phyloP scores from a whole-genome alignment of 2,113 vertebrate species.

The Psephotus haematonotus region DNA sequence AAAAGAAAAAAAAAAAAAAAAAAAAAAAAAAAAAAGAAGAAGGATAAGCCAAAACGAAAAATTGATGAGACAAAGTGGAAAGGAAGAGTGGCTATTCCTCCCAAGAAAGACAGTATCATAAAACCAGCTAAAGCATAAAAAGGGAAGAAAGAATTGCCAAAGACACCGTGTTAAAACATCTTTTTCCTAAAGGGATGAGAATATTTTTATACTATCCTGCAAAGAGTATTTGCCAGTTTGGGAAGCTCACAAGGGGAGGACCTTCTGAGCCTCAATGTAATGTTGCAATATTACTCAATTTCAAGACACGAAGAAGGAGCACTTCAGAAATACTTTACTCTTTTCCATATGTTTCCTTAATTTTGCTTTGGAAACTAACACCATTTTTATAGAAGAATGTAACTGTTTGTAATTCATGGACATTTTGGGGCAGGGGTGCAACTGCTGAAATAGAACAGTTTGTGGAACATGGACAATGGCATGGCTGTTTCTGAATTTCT shows the following conservation, averaged over 20 bases:
- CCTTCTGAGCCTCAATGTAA: slow-evolving; percentile 60
- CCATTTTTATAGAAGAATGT: slow-evolving; percentile 62
- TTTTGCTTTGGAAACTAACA: slow-evolving; percentile 65
- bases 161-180: no score
- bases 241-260: slow-evolving; percentile 58
- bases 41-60: no score
- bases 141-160: no score
- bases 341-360: slow-evolving; percentile 41
- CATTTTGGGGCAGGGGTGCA: slow-evolving; percentile 48
- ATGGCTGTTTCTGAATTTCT: slow-evolving; percentile 46
- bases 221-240: slow-evolving; percentile 66
- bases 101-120: no score
- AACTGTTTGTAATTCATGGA: slow-evolving; percentile 69
- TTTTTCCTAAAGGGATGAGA: no score
- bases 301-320: slow-evolving; percentile 68
- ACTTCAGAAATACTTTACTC: slow-evolving; percentile 53
- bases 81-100: no score
- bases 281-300: slow-evolving; percentile 57
- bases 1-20: no score
- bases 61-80: no score
- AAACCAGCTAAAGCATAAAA: no score
- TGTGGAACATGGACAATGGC: slow-evolving; percentile 57
- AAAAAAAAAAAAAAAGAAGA: no score
- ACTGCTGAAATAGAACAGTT: slow-evolving; percentile 68
- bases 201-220: no score